A percentile compares a stretch with the other conserved stretches of the same genome.
These are phyloP conservation scores for Metacarcinus magister DNA, from an alignment of 2,888 invertebrate species.

Conservation along the genomic window DNA sequence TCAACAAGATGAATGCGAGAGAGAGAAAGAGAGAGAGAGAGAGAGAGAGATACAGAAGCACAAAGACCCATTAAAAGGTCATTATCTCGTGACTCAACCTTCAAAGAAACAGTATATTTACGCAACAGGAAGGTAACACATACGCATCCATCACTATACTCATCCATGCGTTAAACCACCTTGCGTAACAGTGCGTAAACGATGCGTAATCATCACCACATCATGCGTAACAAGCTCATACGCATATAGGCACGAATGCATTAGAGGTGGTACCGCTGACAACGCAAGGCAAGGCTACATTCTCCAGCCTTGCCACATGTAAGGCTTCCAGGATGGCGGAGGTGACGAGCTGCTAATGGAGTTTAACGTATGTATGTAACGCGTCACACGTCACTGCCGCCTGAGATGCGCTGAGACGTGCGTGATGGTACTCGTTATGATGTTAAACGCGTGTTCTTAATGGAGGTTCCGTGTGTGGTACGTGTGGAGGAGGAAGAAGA, in stretches of 20 bases:
- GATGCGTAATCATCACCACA: background rate
- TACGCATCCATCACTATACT: background rate
- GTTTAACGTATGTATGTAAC: background rate
- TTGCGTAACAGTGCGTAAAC: background rate
- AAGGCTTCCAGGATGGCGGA: background rate
- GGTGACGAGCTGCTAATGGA: background rate
- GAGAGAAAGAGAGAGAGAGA: constrained; percentile 43
- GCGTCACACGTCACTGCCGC: background rate
- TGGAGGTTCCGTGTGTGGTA: too few relatives aligned
- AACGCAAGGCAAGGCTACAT: background rate
- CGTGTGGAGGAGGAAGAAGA: background rate
- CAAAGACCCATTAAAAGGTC: background rate
- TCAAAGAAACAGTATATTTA: too few relatives aligned
- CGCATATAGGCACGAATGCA: too few relatives aligned
- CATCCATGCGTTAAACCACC: background rate
- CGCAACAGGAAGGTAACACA: too few relatives aligned
- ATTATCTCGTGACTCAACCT: background rate
- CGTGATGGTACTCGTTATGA: background rate
- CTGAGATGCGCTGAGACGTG: background rate
- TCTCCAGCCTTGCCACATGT: background rate
- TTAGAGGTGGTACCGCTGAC: too few relatives aligned
- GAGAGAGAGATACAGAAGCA: background rate
- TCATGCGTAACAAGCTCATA: background rate
- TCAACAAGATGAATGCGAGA: background rate
- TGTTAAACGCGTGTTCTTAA: too few relatives aligned